Percentiles rank a stretch among this genome's conserved stretches.
phyloP scores from a whole-genome alignment of 1,140 invertebrate genomes.

The Centruroides sculpturatus region DNA sequence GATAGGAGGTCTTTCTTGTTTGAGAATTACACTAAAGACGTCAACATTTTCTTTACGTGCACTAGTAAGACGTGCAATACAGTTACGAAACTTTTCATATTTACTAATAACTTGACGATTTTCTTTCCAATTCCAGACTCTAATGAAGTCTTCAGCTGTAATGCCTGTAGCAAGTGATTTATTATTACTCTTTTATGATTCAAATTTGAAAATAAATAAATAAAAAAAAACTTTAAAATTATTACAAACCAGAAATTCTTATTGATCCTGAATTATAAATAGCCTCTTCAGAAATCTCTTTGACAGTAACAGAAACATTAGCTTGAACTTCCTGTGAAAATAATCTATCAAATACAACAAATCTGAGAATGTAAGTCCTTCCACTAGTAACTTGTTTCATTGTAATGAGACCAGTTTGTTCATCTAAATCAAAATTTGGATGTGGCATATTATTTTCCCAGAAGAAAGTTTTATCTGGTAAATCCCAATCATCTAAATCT shows the following conservation, averaged over 20 bases:
- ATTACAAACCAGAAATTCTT: slow-evolving; percentile 28
- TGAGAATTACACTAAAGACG: slow-evolving; percentile 77
- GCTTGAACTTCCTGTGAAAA: slow-evolving; percentile 84
- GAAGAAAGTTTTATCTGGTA: slow-evolving; percentile 92
- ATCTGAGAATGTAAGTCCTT: slow-evolving; percentile 53
- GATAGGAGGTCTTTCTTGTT: slow-evolving; percentile 67
- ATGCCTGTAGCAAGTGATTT: slow-evolving; percentile 1
- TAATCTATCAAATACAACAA: slow-evolving; percentile 86
- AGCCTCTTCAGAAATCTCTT: slow-evolving; percentile 87
- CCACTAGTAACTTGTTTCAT: slow-evolving; percentile 83
- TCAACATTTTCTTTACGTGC: slow-evolving; percentile 80
- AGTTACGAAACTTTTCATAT: slow-evolving; percentile 71
- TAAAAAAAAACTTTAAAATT: background rate
- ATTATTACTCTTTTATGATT: too few species aligned
- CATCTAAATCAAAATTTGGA: slow-evolving; percentile 68
- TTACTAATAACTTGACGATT: slow-evolving; percentile 70
- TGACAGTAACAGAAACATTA: slow-evolving; percentile 83
- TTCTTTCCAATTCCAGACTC: slow-evolving; percentile 76
- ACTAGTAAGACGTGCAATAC: slow-evolving; percentile 60
- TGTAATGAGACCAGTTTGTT: slow-evolving; percentile 86
- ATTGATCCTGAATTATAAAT: slow-evolving; percentile 90
- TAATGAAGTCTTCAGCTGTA: slow-evolving; percentile 52
- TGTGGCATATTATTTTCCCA: slow-evolving; percentile 58
- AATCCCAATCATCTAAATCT: slow-evolving; percentile 94
- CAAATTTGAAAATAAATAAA: too few species aligned